A percentile compares a stretch with the other conserved stretches of the same genome.
Conservation (phyloP, 2,113 vertebrate genomes). For the Myotis yumanensis region DNA sequence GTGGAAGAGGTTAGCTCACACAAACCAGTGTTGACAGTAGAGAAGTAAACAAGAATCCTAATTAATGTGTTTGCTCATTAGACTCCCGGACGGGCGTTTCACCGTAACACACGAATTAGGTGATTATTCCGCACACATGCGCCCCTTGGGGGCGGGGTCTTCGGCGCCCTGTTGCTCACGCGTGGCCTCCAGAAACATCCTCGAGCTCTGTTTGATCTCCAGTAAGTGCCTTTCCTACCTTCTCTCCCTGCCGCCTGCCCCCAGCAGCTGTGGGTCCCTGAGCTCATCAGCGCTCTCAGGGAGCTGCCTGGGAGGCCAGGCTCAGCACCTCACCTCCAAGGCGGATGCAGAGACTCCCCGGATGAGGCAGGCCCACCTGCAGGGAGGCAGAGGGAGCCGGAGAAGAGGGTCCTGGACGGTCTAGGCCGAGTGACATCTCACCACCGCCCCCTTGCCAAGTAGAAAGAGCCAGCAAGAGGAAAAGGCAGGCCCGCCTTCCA, state of each 20-base stretch:
- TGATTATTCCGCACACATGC: constrained; percentile 63
- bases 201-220: background rate
- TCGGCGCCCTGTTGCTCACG: background rate
- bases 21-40: constrained; percentile 61
- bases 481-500: background rate
- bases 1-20: constrained; percentile 44
- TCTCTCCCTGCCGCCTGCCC: background rate
- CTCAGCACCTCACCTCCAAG: background rate
- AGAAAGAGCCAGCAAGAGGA: background rate
- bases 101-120: constrained; percentile 49
- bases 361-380: background rate
- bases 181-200: constrained; percentile 23
- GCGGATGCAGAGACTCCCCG: background rate
- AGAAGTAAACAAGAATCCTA: constrained; percentile 63
- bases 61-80: constrained; percentile 66
- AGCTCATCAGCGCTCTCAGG: background rate
- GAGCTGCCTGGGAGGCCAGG: background rate
- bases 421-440: background rate
- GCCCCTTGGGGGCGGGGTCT: constrained; percentile 7
- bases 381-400: background rate
- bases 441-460: background rate
- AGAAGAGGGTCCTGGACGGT: background rate
- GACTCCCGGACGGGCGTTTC: constrained; percentile 45
- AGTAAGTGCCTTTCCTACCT: background rate
- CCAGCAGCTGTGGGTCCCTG: background rate